These are phyloP conservation scores for Rhynchomys soricoides DNA, from an alignment of 2,113 vertebrate species.

Conservation along the genomic window DNA sequence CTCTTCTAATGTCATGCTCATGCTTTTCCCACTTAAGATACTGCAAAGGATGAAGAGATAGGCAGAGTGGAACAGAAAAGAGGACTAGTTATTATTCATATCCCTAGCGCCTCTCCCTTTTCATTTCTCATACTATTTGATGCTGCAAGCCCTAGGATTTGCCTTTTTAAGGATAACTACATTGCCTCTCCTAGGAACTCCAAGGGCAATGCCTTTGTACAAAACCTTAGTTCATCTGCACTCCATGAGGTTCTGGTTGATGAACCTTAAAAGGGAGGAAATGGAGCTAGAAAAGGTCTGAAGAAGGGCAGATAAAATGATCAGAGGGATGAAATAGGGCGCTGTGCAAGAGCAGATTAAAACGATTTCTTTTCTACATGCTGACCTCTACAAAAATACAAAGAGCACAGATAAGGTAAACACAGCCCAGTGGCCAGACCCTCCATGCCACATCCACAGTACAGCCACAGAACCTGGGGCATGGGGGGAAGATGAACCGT, in stretches of 20 bases:
- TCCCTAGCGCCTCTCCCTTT: not conserved
- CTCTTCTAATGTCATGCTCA: not conserved
- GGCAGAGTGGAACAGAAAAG: not conserved
- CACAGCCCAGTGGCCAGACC: not conserved
- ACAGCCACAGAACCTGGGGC: not conserved
- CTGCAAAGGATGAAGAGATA: not conserved
- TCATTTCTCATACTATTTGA: conserved; percentile 41
- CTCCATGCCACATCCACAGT: not conserved
- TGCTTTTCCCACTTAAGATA: not conserved
- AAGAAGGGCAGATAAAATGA: conserved; percentile 73
- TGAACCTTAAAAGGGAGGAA: conserved; percentile 74
- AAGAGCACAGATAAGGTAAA: conserved; percentile 60
- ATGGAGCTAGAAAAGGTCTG: conserved; percentile 67
- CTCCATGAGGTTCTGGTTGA: conserved; percentile 64
- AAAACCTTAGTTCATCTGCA: conserved; percentile 56
- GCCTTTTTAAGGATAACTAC: conserved; percentile 52
- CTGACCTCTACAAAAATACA: conserved; percentile 54
- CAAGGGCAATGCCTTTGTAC: conserved; percentile 58
- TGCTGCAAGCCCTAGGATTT: conserved; percentile 40
- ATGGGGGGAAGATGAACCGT: not conserved
- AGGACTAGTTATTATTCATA: not conserved
- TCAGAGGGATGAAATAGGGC: conserved; percentile 50
- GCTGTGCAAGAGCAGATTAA: conserved; percentile 60
- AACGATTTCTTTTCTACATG: conserved; percentile 42
- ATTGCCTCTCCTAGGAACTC: conserved; percentile 13